Percentiles rank a stretch among this genome's conserved stretches.
Evolutionary conservation across 2,113 vertebrate species (phyloP).

Genomic region (Cranoglanis bouderius): DNA sequence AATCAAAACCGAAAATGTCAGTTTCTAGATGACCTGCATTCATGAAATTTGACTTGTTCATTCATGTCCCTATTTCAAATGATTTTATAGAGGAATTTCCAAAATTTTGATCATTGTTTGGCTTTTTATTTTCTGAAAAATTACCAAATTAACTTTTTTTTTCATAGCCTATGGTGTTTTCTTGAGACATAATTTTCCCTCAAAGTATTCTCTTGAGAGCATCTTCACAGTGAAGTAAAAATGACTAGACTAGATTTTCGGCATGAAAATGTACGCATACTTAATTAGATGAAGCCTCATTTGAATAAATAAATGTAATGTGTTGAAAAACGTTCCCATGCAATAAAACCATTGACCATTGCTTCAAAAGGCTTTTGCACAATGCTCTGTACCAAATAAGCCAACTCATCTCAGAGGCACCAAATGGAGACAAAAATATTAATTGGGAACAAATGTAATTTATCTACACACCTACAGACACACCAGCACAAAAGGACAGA

Average conservation of each 20-base stretch:
- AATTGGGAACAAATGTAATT: background rate
- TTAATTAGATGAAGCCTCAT: background rate
- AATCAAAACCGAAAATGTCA: background rate
- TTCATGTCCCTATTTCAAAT: background rate
- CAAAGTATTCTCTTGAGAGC: background rate
- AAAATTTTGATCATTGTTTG: no score
- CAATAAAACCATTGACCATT: background rate
- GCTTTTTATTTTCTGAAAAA: no score
- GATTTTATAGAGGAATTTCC: background rate
- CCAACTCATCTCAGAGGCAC: background rate
- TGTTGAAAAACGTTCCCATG: background rate
- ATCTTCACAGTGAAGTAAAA: background rate
- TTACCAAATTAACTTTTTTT: background rate
- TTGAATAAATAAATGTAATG: background rate
- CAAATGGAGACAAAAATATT: background rate
- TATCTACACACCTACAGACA: background rate
- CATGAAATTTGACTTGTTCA: background rate
- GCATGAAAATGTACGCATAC: background rate
- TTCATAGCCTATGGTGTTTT: background rate
- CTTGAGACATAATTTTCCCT: background rate
- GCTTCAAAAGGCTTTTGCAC: background rate
- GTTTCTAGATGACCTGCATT: background rate
- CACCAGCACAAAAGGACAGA: background rate
- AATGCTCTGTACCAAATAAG: background rate
- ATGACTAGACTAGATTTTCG: background rate